Evolutionary conservation across 2,113 vertebrate genomes (phyloP).

Genomic region (Cebidichthys violaceus): DNA sequence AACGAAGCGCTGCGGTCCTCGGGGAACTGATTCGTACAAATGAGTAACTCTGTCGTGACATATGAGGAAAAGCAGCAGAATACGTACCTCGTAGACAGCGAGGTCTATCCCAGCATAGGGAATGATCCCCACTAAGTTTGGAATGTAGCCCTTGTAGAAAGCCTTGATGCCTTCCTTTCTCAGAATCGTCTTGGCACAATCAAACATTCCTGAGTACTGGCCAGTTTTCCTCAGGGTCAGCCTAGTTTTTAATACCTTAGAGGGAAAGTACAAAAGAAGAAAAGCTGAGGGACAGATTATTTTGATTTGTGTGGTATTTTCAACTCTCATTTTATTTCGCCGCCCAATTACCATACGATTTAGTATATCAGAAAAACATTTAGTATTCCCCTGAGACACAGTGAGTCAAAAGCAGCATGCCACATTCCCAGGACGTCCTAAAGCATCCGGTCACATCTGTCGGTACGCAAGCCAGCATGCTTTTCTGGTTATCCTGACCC

Average conservation of each 20-base stretch:
- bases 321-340: too few relatives aligned
- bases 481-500: neutral
- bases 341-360: neutral
- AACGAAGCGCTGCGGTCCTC: neutral
- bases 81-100: conserved; percentile 92
- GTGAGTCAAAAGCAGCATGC: neutral
- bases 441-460: neutral
- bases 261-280: conserved; percentile 18
- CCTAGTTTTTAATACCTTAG: conserved; percentile 94
- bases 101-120: conserved; percentile 96
- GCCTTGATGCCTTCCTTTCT: conserved; percentile 90
- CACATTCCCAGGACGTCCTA: neutral
- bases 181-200: conserved; percentile 93
- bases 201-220: conserved; percentile 91
- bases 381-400: neutral
- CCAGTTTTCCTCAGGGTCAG: conserved; percentile 94
- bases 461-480: neutral
- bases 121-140: conserved; percentile 95
- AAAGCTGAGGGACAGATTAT: neutral
- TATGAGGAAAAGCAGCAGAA: neutral
- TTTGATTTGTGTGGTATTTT: neutral
- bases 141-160: conserved; percentile 95
- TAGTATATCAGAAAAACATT: neutral
- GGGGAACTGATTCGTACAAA: conserved; percentile 11
- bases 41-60: conserved; percentile 13